These are phyloP conservation scores for Tetramorium parvispinum DNA, from an alignment of 1,140 invertebrate species.

Conservation along the genomic window DNA sequence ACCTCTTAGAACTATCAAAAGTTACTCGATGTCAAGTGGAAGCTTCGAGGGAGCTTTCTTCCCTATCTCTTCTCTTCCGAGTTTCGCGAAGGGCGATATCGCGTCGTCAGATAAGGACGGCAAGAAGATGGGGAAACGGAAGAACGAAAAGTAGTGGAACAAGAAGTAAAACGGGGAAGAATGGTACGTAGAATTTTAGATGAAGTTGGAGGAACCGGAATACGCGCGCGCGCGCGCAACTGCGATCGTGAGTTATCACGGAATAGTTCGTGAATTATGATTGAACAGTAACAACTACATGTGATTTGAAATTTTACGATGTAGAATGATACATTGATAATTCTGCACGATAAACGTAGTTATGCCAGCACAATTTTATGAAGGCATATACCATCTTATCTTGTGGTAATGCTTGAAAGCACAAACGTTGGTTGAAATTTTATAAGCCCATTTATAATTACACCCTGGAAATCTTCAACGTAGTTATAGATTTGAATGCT, in stretches of 20 bases:
- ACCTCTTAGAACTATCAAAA: constrained; percentile 59
- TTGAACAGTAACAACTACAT: constrained; percentile 18
- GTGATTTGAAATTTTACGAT: constrained; percentile 49
- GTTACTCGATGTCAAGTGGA: constrained; percentile 59
- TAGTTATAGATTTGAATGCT: background rate
- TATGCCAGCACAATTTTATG: background rate
- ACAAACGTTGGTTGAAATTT: constrained; percentile 1
- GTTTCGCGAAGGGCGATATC: constrained; percentile 65
- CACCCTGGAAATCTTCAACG: constrained; percentile 12
- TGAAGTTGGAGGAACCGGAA: background rate
- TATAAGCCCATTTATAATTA: background rate
- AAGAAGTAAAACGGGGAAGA: constrained; percentile 48
- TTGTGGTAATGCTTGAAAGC: background rate
- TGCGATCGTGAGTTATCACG: constrained; percentile 40
- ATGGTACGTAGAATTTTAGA: constrained; percentile 54
- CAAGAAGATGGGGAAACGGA: constrained; percentile 29
- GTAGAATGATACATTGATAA: constrained; percentile 22
- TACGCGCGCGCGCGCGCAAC: background rate
- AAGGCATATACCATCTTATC: background rate
- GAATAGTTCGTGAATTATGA: constrained; percentile 46
- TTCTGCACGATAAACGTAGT: background rate
- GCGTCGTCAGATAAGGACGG: constrained; percentile 41
- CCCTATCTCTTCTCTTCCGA: constrained; percentile 57
- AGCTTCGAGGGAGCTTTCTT: constrained; percentile 51
- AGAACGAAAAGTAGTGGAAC: constrained; percentile 54